A percentile compares a stretch with the other conserved stretches of the same genome.
These are phyloP conservation scores for Brotogeris chrysoptera DNA, from an alignment of 2,797 vertebrate species.

Conservation along the genomic window DNA sequence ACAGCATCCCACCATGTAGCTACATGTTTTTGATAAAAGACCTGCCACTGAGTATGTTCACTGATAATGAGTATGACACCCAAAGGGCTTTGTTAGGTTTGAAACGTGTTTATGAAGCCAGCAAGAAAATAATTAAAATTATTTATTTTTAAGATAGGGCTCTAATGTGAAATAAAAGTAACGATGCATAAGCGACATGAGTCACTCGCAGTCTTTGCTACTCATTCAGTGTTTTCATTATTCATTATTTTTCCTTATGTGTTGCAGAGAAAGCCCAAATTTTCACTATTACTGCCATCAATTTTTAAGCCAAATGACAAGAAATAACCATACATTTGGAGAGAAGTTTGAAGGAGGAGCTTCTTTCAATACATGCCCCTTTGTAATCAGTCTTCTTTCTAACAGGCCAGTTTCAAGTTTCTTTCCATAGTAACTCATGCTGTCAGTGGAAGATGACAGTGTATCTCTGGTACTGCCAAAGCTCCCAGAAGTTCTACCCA, in stretches of 20 bases:
- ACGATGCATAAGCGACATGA: not conserved
- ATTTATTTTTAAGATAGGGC: not conserved
- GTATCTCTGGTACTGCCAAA: not conserved
- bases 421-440: not conserved
- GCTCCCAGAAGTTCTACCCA: not conserved
- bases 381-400: not conserved
- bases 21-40: not conserved
- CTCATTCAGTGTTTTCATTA: not conserved
- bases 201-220: not conserved
- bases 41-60: not conserved
- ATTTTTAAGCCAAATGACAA: not conserved
- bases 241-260: not conserved
- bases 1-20: not conserved
- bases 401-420: not conserved
- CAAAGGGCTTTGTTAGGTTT: not conserved
- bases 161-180: not conserved
- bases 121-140: not conserved
- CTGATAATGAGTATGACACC: not conserved
- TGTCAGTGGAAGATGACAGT: not conserved
- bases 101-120: not conserved
- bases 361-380: not conserved
- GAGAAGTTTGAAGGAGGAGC: not conserved
- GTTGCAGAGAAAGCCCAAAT: not conserved
- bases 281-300: not conserved
- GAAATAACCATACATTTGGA: not conserved